phyloP scores from a whole-genome alignment of 2,888 invertebrate species.

The Gortyna flavago region DNA sequence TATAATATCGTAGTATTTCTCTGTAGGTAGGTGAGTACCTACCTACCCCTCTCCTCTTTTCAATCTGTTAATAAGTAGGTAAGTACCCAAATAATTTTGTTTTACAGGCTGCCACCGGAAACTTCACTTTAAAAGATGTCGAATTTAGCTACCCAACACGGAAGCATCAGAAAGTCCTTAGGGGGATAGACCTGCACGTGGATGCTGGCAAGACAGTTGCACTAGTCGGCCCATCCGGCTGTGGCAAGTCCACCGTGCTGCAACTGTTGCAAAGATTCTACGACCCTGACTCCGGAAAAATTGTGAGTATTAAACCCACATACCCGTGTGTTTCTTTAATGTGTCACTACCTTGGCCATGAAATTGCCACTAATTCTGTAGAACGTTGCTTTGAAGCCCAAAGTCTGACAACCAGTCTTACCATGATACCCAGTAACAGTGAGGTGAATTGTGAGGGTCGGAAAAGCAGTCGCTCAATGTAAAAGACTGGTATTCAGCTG shows the following conservation, averaged over 20 bases:
- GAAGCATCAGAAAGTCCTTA: constrained; percentile 92
- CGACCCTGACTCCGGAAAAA: constrained; percentile 92
- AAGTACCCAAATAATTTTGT: not conserved
- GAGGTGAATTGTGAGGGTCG: too few species aligned
- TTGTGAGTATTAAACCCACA: constrained; percentile 73
- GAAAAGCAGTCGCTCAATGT: not conserved
- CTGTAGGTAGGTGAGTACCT: not conserved
- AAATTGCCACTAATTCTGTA: not conserved
- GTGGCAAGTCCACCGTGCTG: constrained; percentile 95
- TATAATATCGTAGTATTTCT: not conserved
- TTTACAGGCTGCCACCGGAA: constrained; percentile 90
- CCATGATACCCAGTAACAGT: not conserved
- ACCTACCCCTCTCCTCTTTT: too few species aligned
- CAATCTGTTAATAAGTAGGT: not conserved
- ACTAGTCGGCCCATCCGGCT: constrained; percentile 93
- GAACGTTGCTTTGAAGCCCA: not conserved
- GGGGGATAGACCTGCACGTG: constrained; percentile 91
- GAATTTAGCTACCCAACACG: constrained; percentile 95
- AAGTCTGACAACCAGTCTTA: not conserved
- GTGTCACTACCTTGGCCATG: not conserved
- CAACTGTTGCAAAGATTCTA: constrained; percentile 95
- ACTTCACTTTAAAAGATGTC: constrained; percentile 92
- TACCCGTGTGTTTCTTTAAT: not conserved
- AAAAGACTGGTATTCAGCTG: not conserved
- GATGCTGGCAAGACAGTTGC: constrained; percentile 94